Conservation (phyloP, 2,797 vertebrate genomes). For the Epinephelus malabaricus region DNA sequence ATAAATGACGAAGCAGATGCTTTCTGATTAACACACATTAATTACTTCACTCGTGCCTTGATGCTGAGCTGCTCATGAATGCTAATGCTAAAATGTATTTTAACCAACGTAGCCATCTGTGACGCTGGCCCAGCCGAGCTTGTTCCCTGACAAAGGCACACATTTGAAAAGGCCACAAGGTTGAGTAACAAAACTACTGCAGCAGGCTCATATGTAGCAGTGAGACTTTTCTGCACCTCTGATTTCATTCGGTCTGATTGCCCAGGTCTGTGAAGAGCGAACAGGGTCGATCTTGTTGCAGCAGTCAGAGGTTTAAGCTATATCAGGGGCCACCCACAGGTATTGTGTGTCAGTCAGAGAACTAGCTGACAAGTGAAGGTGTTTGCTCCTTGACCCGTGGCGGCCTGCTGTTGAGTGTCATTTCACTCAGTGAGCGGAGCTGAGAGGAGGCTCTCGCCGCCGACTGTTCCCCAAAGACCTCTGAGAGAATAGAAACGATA, state of each 20-base stretch:
- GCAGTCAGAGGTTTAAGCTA: conserved; percentile 44
- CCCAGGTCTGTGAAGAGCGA: conserved; percentile 35
- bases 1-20: conserved; percentile 5
- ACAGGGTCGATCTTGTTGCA: conserved; percentile 33
- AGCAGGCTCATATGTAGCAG: background rate
- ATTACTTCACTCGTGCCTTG: background rate
- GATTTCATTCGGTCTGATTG: conserved; percentile 56
- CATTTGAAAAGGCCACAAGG: conserved; percentile 13
- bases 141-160: conserved; percentile 1
- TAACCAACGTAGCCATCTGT: conserved; percentile 3
- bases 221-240: conserved; percentile 38
- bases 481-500: conserved; percentile 47
- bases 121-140: conserved; percentile 3
- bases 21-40: background rate
- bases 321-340: conserved; percentile 59
- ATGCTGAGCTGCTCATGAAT: conserved; percentile 20
- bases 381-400: conserved; percentile 80
- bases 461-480: conserved; percentile 49
- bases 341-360: conserved; percentile 71
- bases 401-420: conserved; percentile 64
- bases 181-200: conserved; percentile 42
- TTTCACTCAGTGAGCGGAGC: conserved; percentile 58
- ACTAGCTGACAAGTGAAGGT: conserved; percentile 73
- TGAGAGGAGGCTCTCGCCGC: conserved; percentile 37
- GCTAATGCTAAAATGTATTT: conserved; percentile 19